phyloP scores from a whole-genome alignment of 2,797 vertebrate species.

The Nothura maculosa region DNA sequence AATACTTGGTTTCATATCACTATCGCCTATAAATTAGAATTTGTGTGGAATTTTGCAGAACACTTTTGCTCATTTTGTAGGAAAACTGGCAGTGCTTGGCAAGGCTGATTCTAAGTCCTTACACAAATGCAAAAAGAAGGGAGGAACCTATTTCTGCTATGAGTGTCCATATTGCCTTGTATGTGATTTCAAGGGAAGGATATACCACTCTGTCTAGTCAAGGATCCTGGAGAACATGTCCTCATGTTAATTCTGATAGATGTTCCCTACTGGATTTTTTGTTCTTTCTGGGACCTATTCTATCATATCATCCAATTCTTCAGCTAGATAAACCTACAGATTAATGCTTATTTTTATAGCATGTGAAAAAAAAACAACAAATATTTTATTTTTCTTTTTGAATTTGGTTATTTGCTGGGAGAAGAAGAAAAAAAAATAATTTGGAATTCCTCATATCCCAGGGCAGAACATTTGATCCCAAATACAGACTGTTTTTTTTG shows the following conservation, averaged over 20 bases:
- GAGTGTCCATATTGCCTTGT: fast-evolving
- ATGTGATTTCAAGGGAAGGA: background rate
- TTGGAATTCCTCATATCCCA: background rate
- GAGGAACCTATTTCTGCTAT: background rate
- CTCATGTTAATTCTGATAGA: background rate
- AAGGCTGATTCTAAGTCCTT: background rate
- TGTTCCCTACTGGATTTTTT: background rate
- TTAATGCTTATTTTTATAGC: background rate
- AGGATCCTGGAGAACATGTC: background rate
- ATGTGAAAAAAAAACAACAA: fast-evolving
- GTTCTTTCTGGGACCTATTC: background rate
- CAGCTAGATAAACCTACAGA: fast-evolving
- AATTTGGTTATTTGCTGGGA: background rate
- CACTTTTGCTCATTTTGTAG: background rate
- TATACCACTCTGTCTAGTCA: background rate
- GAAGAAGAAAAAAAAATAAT: background rate
- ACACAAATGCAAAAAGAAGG: no score
- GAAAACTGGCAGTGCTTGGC: background rate
- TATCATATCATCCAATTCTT: background rate
- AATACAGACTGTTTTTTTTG: fast-evolving
- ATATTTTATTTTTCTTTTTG: background rate
- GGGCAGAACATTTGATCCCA: background rate
- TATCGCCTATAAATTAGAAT: background rate
- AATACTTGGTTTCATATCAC: background rate
- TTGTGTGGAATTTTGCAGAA: background rate